Evolutionary conservation across 2,113 vertebrate genomes (phyloP).

Genomic region (Cromileptes altivelis): DNA sequence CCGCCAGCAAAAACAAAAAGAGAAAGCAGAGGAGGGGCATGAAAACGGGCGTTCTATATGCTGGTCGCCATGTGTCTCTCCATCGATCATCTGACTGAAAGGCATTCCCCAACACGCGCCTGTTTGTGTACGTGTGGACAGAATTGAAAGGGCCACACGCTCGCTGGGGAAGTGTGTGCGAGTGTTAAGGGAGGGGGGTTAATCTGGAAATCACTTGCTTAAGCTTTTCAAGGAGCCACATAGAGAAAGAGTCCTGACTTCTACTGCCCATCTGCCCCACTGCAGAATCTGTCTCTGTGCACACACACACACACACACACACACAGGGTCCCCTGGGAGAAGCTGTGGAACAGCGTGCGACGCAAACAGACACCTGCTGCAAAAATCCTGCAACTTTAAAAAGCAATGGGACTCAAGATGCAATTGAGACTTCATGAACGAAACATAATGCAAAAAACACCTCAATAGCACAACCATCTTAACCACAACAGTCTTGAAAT

Average conservation of each 20-base stretch:
- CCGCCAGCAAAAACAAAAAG: constrained; percentile 57
- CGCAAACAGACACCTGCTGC: constrained; percentile 76
- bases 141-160: constrained; percentile 57
- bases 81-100: constrained; percentile 73
- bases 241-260: constrained; percentile 41
- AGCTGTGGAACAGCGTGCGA: constrained; percentile 40
- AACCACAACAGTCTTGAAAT: constrained; percentile 11
- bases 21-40: constrained; percentile 44
- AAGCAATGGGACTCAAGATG: constrained; percentile 31
- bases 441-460: not conserved
- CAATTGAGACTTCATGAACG: not conserved
- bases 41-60: constrained; percentile 47
- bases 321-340: constrained; percentile 44
- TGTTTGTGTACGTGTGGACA: constrained; percentile 30
- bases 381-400: constrained; percentile 31
- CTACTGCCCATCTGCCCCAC: constrained; percentile 75
- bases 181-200: constrained; percentile 35
- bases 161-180: constrained; percentile 53
- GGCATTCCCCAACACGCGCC: constrained; percentile 73
- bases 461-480: not conserved
- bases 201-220: constrained; percentile 69
- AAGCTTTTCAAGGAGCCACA: constrained; percentile 58
- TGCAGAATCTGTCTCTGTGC: constrained; percentile 30
- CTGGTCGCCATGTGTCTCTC: constrained; percentile 51
- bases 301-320: constrained; percentile 47